phyloP scores from a whole-genome alignment of 2,113 vertebrate species.

The Clupea harengus region DNA sequence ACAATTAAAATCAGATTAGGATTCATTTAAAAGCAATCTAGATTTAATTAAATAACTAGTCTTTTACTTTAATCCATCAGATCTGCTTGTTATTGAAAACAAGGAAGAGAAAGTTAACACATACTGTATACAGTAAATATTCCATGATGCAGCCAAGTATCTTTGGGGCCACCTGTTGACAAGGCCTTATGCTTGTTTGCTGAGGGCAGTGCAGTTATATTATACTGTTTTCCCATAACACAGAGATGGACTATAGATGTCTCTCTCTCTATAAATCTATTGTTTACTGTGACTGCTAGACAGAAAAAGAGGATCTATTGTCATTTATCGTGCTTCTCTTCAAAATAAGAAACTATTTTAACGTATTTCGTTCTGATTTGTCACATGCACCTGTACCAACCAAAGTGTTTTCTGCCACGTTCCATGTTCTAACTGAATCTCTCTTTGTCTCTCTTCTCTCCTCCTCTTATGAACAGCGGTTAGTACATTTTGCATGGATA shows the following conservation, averaged over 20 bases:
- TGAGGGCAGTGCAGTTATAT: neutral
- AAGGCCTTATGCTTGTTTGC: neutral
- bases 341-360: neutral
- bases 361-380: neutral
- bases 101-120: neutral
- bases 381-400: neutral
- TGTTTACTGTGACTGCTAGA: neutral
- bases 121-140: neutral
- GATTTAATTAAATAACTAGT: neutral
- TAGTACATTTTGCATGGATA: constrained; percentile 67
- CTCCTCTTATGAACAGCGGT: constrained; percentile 65
- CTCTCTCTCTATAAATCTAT: too few species aligned
- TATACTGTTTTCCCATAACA: neutral
- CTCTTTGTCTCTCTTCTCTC: constrained; percentile 52
- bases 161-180: neutral
- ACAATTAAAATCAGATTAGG: neutral
- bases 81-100: neutral
- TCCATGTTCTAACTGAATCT: constrained; percentile 63
- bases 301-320: neutral
- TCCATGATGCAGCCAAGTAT: neutral
- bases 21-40: neutral
- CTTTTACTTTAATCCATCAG: neutral
- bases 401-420: neutral
- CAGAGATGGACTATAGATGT: neutral
- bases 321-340: neutral